Base-by-base conservation (phyloP, 1,140 invertebrate species). In the Ceratosolen solmsi region DNA sequence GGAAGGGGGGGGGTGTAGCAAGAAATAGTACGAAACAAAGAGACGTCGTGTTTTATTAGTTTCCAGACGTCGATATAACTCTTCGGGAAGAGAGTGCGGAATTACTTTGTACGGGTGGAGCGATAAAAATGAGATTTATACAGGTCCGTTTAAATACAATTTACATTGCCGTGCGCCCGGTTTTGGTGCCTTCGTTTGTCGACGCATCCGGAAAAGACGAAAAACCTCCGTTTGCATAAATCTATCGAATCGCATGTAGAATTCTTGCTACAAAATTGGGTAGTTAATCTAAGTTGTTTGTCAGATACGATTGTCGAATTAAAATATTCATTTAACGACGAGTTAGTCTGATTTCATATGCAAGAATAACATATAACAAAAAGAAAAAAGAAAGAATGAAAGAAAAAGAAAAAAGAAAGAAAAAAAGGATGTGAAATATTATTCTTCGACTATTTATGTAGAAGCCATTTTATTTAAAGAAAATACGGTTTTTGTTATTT, bases 91-190 rank as follows among this genome's bases (percentile, higher is more conserved):
- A 65, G 58, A 65, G 58, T 77, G 75, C 73, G 75, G 75, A 79
- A 79, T 79, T 79, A 79, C 76, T 79, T 71, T 71, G 70, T 27
- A 49, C 49, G 41, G 25, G 46, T 22, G 38, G 63, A 63, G 70
- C 79, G n/a, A 80, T 80, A 71, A 80, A 80, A 80, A 79, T 79
- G 78, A 79, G 68, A 79, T 79, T 79, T 79, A 79, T 71, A 60
- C 33, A 38, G 78, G 20, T 25, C 68, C 78, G 78, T 79, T 72
- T 79, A 70, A 58, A 79, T 71, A 72, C 63, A 79, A 79, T 79
- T 79, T 72, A 72, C 63, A 60, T 72, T 38, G 65, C 27, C 1
- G 15, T 51, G 77, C 51, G 49, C 46, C 22, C 46, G 33, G 36
- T 63, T 63, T 76, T 25, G 27, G 36, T 30, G 74, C 54, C 72